A percentile compares a stretch with the other conserved stretches of the same genome.
Conservation (phyloP, 2,888 invertebrate genomes). For the Microplitis manilae region DNA sequence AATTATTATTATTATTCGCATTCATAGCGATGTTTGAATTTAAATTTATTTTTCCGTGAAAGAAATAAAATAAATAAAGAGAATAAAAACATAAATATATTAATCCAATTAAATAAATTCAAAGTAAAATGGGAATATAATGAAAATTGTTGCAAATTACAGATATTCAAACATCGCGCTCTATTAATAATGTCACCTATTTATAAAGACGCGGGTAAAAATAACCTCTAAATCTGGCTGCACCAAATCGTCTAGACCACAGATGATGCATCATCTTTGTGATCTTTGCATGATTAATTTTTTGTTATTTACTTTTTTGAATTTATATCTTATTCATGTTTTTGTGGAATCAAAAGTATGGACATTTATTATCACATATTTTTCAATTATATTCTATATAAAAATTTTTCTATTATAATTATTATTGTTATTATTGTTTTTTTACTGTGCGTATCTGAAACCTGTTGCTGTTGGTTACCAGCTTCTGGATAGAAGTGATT, state of each 20-base stretch:
- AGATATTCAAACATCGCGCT: slow-evolving; percentile 50
- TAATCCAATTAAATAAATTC: not conserved
- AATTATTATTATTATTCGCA: not conserved
- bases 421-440: slow-evolving; percentile 51
- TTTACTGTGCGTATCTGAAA: slow-evolving; percentile 36
- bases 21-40: not conserved
- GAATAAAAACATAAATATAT: not conserved
- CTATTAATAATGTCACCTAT: slow-evolving; percentile 60
- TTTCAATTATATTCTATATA: slow-evolving; percentile 11
- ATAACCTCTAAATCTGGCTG: slow-evolving; percentile 41
- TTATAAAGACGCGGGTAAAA: slow-evolving; percentile 56
- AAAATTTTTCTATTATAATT: slow-evolving; percentile 40
- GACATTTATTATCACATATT: not conserved
- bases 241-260: slow-evolving; percentile 37
- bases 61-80: not conserved
- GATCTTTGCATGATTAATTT: not conserved
- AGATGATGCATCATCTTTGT: not conserved
- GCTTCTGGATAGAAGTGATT: slow-evolving; percentile 22
- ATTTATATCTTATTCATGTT: not conserved
- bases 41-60: not conserved
- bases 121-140: not conserved
- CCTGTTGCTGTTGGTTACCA: slow-evolving; percentile 47
- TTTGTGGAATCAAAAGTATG: not conserved
- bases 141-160: slow-evolving; percentile 42
- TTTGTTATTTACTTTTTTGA: not conserved